These are phyloP conservation scores for Lacanobia wlatinum DNA, from an alignment of 2,888 invertebrate species.

Conservation along the genomic window DNA sequence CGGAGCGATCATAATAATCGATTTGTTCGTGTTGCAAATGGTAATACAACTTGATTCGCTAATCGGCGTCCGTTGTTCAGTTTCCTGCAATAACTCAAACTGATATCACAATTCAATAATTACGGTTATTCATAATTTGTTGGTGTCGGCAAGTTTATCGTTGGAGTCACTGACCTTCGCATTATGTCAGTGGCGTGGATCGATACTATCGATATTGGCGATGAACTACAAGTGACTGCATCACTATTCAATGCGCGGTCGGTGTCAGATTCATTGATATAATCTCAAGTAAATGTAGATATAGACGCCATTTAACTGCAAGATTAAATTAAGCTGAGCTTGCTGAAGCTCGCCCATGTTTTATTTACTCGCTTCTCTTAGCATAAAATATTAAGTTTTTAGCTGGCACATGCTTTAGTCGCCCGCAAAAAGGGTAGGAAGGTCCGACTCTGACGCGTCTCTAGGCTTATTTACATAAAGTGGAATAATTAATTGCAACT, in stretches of 20 bases:
- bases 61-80: slow-evolving; percentile 56
- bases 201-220: slow-evolving; percentile 61
- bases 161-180: slow-evolving; percentile 73
- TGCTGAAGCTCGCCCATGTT: slow-evolving; percentile 62
- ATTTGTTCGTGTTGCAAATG: slow-evolving; percentile 57
- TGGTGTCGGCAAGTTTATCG: slow-evolving; percentile 68
- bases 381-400: slow-evolving; percentile 77
- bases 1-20: slow-evolving; percentile 64
- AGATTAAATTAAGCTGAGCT: slow-evolving; percentile 57
- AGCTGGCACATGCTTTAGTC: slow-evolving; percentile 69
- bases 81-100: slow-evolving; percentile 64
- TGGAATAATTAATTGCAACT: slow-evolving; percentile 89
- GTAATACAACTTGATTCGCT: slow-evolving; percentile 45
- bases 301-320: slow-evolving; percentile 35
- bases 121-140: slow-evolving; percentile 75
- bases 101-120: slow-evolving; percentile 76
- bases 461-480: slow-evolving; percentile 86
- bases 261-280: slow-evolving; percentile 52
- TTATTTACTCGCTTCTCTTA: slow-evolving; percentile 71
- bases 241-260: slow-evolving; percentile 53
- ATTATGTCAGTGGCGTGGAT: slow-evolving; percentile 71
- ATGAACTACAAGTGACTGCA: slow-evolving; percentile 53
- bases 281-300: slow-evolving; percentile 51
- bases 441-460: slow-evolving; percentile 77
- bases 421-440: slow-evolving; percentile 77